Percentiles rank a stretch among this genome's conserved stretches.
Evolutionary conservation across 2,888 invertebrate species (phyloP).

Genomic region (Drymonia ruficornis): DNA sequence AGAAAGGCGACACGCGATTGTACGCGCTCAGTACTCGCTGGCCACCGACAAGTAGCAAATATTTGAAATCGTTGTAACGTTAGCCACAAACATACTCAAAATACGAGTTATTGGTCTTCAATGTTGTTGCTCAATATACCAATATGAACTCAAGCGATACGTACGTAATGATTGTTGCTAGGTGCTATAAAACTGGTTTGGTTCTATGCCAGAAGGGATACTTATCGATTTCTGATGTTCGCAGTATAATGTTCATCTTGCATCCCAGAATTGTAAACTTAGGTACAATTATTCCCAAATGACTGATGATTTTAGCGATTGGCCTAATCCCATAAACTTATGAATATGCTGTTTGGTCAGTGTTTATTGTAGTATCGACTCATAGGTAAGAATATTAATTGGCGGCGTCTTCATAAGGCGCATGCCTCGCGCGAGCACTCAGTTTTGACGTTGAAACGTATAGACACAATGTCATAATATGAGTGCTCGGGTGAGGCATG

Average conservation of each 20-base stretch:
- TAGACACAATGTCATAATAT: too few species aligned
- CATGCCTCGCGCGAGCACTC: too few species aligned
- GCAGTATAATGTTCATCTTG: background rate
- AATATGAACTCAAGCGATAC: background rate
- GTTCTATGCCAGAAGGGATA: conserved; percentile 3
- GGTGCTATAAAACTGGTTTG: conserved; percentile 3
- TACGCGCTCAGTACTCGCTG: conserved; percentile 27
- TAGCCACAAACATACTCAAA: conserved; percentile 24
- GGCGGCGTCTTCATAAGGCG: too few species aligned
- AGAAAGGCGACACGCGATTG: conserved; percentile 46
- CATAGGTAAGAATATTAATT: too few species aligned
- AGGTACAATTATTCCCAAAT: background rate
- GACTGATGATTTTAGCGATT: too few species aligned
- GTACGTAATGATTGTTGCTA: background rate
- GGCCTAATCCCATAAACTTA: too few species aligned
- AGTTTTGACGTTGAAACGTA: too few species aligned
- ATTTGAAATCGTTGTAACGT: conserved; percentile 37
- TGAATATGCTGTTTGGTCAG: background rate
- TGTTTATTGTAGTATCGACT: too few species aligned
- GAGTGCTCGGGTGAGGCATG: too few species aligned
- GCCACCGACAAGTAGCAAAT: conserved; percentile 39
- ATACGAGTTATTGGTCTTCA: conserved; percentile 37
- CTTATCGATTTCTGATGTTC: conserved; percentile 1
- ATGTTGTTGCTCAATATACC: conserved; percentile 26
- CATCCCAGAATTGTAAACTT: background rate